Percentiles rank a stretch among this genome's conserved stretches.
phyloP scores from a whole-genome alignment of 2,113 vertebrate species.

The Donacobius atricapilla region DNA sequence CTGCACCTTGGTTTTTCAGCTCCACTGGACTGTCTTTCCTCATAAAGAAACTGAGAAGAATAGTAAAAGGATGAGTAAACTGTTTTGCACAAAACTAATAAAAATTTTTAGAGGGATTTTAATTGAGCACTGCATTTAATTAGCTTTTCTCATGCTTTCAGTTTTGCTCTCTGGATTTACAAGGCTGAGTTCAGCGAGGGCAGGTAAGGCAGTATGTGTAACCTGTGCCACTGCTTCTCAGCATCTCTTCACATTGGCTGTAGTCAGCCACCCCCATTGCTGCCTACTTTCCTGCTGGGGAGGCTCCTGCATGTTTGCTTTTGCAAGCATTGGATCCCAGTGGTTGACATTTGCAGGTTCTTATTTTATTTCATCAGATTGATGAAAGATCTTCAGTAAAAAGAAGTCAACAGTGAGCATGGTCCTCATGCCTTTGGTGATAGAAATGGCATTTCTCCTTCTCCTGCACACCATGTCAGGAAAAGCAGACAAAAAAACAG shows the following conservation, averaged over 20 bases:
- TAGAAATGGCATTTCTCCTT: background rate
- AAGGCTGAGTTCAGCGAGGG: background rate
- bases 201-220: background rate
- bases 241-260: background rate
- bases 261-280: background rate
- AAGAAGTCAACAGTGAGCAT: background rate
- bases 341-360: background rate
- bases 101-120: background rate
- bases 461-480: background rate
- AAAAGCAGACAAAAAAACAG: background rate
- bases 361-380: background rate
- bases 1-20: background rate
- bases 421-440: background rate
- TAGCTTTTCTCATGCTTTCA: constrained; percentile 12
- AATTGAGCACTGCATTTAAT: background rate
- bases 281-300: background rate
- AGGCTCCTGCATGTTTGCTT: background rate
- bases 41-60: background rate
- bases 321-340: background rate
- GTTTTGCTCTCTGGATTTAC: background rate
- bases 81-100: background rate
- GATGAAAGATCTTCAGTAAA: background rate
- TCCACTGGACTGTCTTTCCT: background rate
- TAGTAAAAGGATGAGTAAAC: background rate
- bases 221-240: background rate